Percentiles rank a stretch among this genome's conserved stretches.
Conservation (phyloP, 2,797 vertebrate genomes). For the Cephalopachus bancanus region DNA sequence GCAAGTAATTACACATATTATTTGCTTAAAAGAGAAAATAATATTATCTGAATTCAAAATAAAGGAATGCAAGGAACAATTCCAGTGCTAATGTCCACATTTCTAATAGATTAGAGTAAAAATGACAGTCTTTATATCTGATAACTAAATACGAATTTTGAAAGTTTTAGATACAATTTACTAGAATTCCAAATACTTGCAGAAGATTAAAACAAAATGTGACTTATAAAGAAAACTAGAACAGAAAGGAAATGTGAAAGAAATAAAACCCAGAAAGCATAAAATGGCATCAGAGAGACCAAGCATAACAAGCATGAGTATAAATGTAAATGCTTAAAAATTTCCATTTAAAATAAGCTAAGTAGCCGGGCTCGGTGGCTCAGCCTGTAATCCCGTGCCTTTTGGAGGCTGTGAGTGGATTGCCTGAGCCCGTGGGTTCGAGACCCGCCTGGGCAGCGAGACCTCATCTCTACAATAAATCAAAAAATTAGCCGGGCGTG, state of each 20-base stretch:
- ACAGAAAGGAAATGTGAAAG: neutral
- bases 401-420: too few relatives aligned
- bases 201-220: neutral
- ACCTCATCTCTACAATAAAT: too few relatives aligned
- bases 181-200: conserved; percentile 20
- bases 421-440: too few relatives aligned
- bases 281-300: neutral
- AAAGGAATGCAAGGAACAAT: conserved; percentile 30
- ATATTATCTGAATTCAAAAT: conserved; percentile 4
- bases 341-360: neutral
- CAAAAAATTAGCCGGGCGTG: too few relatives aligned
- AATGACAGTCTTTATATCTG: conserved; percentile 15
- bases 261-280: neutral
- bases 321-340: neutral
- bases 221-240: neutral
- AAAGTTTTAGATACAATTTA: conserved; percentile 29
- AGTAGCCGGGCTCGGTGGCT: neutral
- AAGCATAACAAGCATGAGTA: neutral
- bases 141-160: conserved; percentile 25
- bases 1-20: conserved; percentile 19
- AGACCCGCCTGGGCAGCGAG: too few relatives aligned
- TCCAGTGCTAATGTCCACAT: neutral
- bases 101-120: conserved; percentile 26
- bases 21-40: conserved; percentile 31
- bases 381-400: too few relatives aligned